Base-by-base conservation (phyloP, 1,140 invertebrate genomes). In the Drosophila setifemur region DNA sequence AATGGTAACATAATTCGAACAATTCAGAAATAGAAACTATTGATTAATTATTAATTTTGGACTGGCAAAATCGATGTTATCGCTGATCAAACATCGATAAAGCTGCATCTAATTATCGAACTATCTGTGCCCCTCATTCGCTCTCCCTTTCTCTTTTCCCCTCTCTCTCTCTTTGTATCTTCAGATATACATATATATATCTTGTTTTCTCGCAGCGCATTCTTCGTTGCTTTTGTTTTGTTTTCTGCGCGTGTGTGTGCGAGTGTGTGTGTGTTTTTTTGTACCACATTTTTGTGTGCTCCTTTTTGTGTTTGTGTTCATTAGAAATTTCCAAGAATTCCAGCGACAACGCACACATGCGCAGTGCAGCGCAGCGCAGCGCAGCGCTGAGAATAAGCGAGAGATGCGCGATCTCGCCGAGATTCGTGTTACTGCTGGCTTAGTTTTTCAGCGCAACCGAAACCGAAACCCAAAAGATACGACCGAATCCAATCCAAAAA, bases 341-440 rank as follows among this genome's bases (percentile, higher is more conserved):
- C 54, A 85, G 35, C 74, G 71, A 83, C 79, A 64, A 64, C 47
- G 66, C 55, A 81, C 47, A 82, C 60, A 75, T 25, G 66, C 54
- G 66, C 23, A 78, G 2, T 29, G 12, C 21, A 47, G 23, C 11
- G 11, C 2, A 44, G 18, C 16, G 4, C 31, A 8, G 26, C 9
- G 26, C 18, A 28, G 9, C 43, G 39, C 11, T 18, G 23, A 19
- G 26, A 52, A n/a, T 6, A 8, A 25, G 33, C 2, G 14, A 23
- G 11, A 18, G 12, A 18, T 7, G 16, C 23, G 29, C 16, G 29
- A 47, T 52, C 48, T 23, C 50, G n/a, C n/a, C n/a, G 39, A 73
- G 79, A 83, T 85, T 79, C 79, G 79, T 63, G 79, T 83, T 85
- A 85, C 79, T 78, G 79, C 79, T 79, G 79, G 79, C 79, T 83